These are phyloP conservation scores for Solenopsis invicta DNA, from an alignment of 1,140 invertebrate genomes.

Conservation along the genomic window DNA sequence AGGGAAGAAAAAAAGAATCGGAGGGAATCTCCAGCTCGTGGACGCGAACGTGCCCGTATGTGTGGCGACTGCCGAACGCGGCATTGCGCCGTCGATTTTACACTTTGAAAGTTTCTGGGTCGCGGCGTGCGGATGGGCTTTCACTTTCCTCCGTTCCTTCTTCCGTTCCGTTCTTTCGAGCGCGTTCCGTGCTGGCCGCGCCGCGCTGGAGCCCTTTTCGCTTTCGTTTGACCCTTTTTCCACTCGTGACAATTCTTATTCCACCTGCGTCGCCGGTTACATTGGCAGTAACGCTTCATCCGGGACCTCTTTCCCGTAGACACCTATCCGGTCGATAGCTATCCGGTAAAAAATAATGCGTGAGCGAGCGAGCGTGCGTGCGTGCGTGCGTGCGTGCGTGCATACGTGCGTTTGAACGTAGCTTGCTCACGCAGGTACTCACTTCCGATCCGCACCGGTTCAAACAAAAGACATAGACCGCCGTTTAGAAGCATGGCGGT, in stretches of 20 bases:
- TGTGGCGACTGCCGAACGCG: constrained; percentile 50
- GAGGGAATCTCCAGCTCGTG: constrained; percentile 24
- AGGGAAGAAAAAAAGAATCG: not conserved
- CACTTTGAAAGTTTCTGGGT: constrained; percentile 79
- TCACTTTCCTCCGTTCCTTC: constrained; percentile 79
- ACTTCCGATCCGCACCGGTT: constrained; percentile 64
- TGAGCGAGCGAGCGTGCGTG: constrained; percentile 2
- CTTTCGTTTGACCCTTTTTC: constrained; percentile 69
- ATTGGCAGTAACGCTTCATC: not conserved
- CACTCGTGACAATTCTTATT: constrained; percentile 68
- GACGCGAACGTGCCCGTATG: not conserved
- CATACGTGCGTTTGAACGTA: not conserved
- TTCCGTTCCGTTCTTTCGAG: constrained; percentile 74
- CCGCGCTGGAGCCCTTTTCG: constrained; percentile 70
- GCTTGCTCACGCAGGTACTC: constrained; percentile 16
- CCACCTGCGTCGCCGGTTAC: constrained; percentile 56
- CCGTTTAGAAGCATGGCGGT: constrained; percentile 23
- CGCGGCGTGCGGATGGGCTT: constrained; percentile 71
- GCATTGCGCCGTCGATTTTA: constrained; percentile 67
- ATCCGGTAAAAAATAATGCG: constrained; percentile 65
- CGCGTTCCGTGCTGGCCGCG: constrained; percentile 14
- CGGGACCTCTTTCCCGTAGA: constrained; percentile 40
- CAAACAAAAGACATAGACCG: constrained; percentile 54
- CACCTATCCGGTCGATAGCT: constrained; percentile 49
- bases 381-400: constrained; percentile 23